Evolutionary conservation across 37 sponge, comb jelly and placozoan species (phyloP), one percentile per base, ranked within the genome.

Genomic region (Oopsacas minuta): DNA sequence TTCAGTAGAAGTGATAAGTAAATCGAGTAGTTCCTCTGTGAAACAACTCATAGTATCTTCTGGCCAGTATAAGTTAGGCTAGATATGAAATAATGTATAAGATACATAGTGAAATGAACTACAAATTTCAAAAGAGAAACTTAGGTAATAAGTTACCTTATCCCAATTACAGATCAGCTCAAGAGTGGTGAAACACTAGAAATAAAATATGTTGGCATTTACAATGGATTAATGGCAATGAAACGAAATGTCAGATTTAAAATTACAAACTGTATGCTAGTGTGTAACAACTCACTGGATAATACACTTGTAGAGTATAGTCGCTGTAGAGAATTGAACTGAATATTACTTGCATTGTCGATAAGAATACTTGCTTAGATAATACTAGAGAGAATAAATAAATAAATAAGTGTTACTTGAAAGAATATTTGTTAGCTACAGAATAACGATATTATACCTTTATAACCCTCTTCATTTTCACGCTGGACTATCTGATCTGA

Each of bases 11-110:
- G 75, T 25, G 75, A 61, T n/a, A 3, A 61, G 75, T 3, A 61
- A 12, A 34, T n/a, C 28, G 75, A 61, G 20, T n/a, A 61, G 75
- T 34, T 61, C 75, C 22, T 61, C 75, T 61, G 75, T n/a, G 30
- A 25, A 61, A n/a, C 75, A 61, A n/a, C 30, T 61, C 75, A 61
- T 61, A 5, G 75, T 61, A n/a, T 61, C 75, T 61, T 61, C 75
- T 25, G 75, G 75, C 75, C 75, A 61, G 75, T 20, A 61, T n/a
- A 61, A 10, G 28, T 61, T 61, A 5, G 75, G 75, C 75, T 61
- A 61, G 75, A 20, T 61, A n/a, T 32, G 75, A 25, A 12, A n/a
- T 25, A 25, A 61, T n/a, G 22, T 61, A n/a, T 46, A 17, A 22
- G 17, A 17, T 46, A 46, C 17, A 17, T 22, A 17, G 12, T 22